Evolutionary conservation across 2,797 vertebrate genomes (phyloP).

Genomic region (Cyclura pinguis): DNA sequence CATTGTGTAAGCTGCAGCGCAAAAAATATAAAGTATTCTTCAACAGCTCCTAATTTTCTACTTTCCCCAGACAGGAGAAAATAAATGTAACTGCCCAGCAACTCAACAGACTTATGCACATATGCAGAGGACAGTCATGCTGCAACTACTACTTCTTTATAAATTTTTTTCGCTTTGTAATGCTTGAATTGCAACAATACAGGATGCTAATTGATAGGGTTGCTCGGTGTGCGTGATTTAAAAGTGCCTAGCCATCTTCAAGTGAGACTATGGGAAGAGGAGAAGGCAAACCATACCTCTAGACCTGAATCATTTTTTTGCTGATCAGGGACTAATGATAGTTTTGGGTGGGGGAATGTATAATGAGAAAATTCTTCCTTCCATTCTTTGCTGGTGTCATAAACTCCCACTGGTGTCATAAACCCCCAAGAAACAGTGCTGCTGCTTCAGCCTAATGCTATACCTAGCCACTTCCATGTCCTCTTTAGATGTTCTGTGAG

Average conservation of each 20-base stretch:
- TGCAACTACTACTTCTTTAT: background rate
- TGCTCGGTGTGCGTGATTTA: background rate
- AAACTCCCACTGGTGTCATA: background rate
- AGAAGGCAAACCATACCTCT: background rate
- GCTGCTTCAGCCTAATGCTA: background rate
- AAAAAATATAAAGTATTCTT: background rate
- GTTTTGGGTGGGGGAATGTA: background rate
- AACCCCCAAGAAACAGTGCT: background rate
- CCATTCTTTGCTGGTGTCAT: background rate
- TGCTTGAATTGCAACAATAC: background rate
- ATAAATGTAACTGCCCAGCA: too few species aligned
- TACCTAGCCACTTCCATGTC: constrained; percentile 22
- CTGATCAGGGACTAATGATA: background rate
- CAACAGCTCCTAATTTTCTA: background rate
- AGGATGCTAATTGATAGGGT: background rate
- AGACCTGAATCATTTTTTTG: background rate
- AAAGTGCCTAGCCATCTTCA: background rate
- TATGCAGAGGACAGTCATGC: too few species aligned
- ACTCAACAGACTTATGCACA: background rate
- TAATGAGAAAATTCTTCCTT: background rate
- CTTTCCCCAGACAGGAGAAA: background rate
- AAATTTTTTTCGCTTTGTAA: background rate
- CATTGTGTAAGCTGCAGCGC: background rate
- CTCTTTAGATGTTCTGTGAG: constrained; percentile 22
- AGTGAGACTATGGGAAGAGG: background rate